Percentiles rank a stretch among this genome's conserved stretches.
These are phyloP conservation scores for Toxonevra muliebris DNA, from an alignment of 2,888 invertebrate species.

Conservation along the genomic window DNA sequence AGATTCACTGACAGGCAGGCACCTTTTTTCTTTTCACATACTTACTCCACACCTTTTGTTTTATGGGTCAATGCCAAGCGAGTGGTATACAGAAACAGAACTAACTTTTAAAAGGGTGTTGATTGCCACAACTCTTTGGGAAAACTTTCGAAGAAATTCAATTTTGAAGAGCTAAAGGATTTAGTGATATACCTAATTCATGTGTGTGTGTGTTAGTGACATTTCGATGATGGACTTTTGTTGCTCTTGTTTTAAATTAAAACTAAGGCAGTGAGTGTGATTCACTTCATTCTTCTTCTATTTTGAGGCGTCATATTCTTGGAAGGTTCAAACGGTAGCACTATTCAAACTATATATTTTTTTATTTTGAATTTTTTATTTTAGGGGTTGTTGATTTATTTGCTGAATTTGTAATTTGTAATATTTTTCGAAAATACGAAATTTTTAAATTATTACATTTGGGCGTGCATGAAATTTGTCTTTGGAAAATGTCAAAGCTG, in stretches of 20 bases:
- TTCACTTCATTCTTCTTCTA: slow-evolving; percentile 1
- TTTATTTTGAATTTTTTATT: slow-evolving; percentile 13
- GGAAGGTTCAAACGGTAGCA: too few species aligned
- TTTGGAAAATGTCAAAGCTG: slow-evolving; percentile 36
- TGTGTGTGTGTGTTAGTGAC: slow-evolving; percentile 1
- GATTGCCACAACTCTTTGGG: background rate
- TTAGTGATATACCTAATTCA: too few species aligned
- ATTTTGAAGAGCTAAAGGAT: background rate
- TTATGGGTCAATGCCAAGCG: slow-evolving; percentile 7
- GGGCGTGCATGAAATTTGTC: slow-evolving; percentile 41
- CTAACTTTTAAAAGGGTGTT: background rate
- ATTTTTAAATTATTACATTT: slow-evolving; percentile 39
- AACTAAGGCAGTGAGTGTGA: slow-evolving; percentile 5
- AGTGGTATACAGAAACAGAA: background rate
- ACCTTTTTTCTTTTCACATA: too few species aligned
- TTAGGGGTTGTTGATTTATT: slow-evolving; percentile 42
- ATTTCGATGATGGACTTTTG: slow-evolving; percentile 16
- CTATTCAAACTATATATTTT: background rate
- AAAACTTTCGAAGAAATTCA: slow-evolving; percentile 4
- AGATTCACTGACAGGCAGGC: too few species aligned
- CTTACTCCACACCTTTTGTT: background rate
- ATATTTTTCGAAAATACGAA: slow-evolving; percentile 16
- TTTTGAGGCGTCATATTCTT: too few species aligned
- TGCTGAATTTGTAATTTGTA: slow-evolving; percentile 33
- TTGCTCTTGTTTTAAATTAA: background rate